A percentile compares a stretch with the other conserved stretches of the same genome.
Evolutionary conservation across 2,113 vertebrate genomes (phyloP).

Genomic region (Leptodactylus fuscus): DNA sequence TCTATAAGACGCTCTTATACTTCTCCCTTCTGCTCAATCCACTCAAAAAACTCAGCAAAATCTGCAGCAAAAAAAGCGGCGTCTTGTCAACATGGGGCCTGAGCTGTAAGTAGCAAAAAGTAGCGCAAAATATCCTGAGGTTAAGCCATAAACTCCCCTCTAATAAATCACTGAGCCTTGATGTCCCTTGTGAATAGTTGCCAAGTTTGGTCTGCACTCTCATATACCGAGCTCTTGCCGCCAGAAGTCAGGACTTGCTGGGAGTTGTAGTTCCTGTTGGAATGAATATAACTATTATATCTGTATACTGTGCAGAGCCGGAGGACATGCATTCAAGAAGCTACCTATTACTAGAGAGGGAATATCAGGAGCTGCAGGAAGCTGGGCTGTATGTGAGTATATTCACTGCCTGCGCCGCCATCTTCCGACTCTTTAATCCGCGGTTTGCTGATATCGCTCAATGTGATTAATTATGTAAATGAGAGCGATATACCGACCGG

Average conservation of each 20-base stretch:
- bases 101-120: too few relatives aligned
- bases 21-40: too few relatives aligned
- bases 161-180: too few relatives aligned
- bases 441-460: neutral
- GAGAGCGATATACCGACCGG: neutral
- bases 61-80: too few relatives aligned
- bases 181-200: too few relatives aligned
- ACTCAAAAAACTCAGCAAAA: too few relatives aligned
- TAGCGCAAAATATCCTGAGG: too few relatives aligned
- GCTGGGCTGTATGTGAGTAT: slow-evolving; percentile 63
- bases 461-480: neutral
- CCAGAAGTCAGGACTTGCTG: neutral
- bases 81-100: too few relatives aligned
- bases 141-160: too few relatives aligned
- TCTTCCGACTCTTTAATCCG: neutral
- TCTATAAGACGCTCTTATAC: too few relatives aligned
- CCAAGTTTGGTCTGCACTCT: neutral
- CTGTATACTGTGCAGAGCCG: neutral
- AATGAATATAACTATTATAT: neutral
- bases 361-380: slow-evolving; percentile 60
- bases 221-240: neutral
- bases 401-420: neutral
- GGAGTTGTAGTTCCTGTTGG: neutral
- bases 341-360: slow-evolving; percentile 63
- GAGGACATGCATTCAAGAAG: slow-evolving; percentile 62